Conservation (phyloP, 2,797 vertebrate species). For the Oryzias sinensis region DNA sequence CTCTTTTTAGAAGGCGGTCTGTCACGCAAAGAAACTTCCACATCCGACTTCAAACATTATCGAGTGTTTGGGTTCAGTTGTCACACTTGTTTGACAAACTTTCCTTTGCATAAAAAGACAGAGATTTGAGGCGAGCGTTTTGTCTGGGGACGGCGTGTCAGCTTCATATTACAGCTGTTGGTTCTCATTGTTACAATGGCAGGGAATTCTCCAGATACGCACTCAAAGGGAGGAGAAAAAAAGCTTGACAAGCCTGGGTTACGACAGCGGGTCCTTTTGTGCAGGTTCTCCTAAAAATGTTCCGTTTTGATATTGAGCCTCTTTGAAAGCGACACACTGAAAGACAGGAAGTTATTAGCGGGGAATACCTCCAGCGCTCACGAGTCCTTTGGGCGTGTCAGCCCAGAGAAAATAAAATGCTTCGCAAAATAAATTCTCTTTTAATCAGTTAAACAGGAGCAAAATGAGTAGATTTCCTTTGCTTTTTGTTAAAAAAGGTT, state of each 20-base stretch:
- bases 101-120: neutral
- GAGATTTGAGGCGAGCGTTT: neutral
- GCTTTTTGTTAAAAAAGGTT: too few species aligned
- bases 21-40: slow-evolving; percentile 12
- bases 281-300: neutral
- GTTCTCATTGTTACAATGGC: neutral
- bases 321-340: too few species aligned
- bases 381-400: neutral
- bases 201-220: neutral
- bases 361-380: neutral
- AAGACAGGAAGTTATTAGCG: too few species aligned
- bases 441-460: too few species aligned
- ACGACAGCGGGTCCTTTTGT: neutral
- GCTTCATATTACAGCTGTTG: neutral
- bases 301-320: too few species aligned
- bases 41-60: slow-evolving; percentile 23
- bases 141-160: neutral
- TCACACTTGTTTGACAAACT: neutral
- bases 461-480: too few species aligned
- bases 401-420: too few species aligned
- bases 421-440: too few species aligned
- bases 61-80: slow-evolving; percentile 4
- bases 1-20: slow-evolving; percentile 27
- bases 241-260: neutral
- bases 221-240: neutral